These are phyloP conservation scores for Ptychoptera contaminata DNA, from an alignment of 2,888 invertebrate genomes.

Conservation along the genomic window DNA sequence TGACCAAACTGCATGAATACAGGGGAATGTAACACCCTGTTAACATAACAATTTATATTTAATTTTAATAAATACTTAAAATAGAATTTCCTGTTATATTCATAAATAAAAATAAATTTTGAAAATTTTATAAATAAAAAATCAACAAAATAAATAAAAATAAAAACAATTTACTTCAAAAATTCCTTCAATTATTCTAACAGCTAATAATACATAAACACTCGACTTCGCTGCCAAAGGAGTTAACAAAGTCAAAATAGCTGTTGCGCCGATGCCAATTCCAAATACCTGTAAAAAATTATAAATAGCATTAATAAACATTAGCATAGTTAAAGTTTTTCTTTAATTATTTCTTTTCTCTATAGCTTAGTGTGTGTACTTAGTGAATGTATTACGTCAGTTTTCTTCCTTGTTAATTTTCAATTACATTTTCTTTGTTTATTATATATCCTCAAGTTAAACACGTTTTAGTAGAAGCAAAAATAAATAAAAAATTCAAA, in stretches of 20 bases:
- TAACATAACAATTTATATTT: not conserved
- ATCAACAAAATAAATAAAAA: too few species aligned
- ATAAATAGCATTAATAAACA: not conserved
- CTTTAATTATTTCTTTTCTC: too few species aligned
- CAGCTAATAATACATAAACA: conserved; percentile 48
- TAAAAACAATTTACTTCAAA: conserved; percentile 46
- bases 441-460: not conserved
- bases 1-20: conserved; percentile 69
- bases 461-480: too few species aligned
- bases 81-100: not conserved
- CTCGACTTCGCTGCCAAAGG: conserved; percentile 62
- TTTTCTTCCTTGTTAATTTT: not conserved
- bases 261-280: conserved; percentile 60
- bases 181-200: conserved; percentile 62
- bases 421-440: not conserved
- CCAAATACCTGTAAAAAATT: conserved; percentile 44
- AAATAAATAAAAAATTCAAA: too few species aligned
- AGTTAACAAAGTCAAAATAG: conserved; percentile 63
- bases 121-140: too few species aligned
- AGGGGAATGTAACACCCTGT: conserved; percentile 29
- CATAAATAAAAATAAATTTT: not conserved
- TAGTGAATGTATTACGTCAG: not conserved
- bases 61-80: not conserved
- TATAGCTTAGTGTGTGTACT: too few species aligned
- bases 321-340: too few species aligned